Conservation (phyloP, 2,797 vertebrate genomes). For the Nyctalus aviator region DNA sequence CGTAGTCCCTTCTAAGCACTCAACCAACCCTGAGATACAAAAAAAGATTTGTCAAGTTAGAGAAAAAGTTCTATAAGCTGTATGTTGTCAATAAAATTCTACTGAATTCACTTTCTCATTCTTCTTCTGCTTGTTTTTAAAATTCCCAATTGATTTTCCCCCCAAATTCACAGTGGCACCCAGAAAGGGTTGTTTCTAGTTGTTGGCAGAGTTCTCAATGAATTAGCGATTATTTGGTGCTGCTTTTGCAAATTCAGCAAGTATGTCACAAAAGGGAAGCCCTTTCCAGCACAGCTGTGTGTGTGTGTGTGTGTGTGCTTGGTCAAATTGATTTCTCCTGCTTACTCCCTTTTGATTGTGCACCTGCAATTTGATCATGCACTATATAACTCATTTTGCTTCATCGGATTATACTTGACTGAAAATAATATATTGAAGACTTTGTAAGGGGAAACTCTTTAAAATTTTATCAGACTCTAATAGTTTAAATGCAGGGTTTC, state of each 20-base stretch:
- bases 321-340: conserved; percentile 39
- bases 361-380: conserved; percentile 58
- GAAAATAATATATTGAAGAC: conserved; percentile 51
- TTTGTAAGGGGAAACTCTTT: conserved; percentile 45
- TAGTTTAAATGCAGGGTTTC: conserved; percentile 48
- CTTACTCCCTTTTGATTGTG: conserved; percentile 29
- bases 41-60: conserved; percentile 61
- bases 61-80: conserved; percentile 59
- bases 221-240: conserved; percentile 44
- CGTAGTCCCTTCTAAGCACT: conserved; percentile 32
- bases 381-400: conserved; percentile 57
- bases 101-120: conserved; percentile 61
- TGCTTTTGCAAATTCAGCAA: conserved; percentile 61
- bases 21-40: conserved; percentile 26
- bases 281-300: background rate
- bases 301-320: background rate
- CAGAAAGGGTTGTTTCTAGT: conserved; percentile 45
- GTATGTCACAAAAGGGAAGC: conserved; percentile 31
- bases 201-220: conserved; percentile 55
- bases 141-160: conserved; percentile 57
- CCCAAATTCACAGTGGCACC: conserved; percentile 40
- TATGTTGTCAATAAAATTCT: conserved; percentile 67
- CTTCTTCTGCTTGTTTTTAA: conserved; percentile 71
- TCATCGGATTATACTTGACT: conserved; percentile 73
- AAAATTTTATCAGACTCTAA: conserved; percentile 40